phyloP scores from a whole-genome alignment of 2,113 vertebrate species.

The Nicator chloris region DNA sequence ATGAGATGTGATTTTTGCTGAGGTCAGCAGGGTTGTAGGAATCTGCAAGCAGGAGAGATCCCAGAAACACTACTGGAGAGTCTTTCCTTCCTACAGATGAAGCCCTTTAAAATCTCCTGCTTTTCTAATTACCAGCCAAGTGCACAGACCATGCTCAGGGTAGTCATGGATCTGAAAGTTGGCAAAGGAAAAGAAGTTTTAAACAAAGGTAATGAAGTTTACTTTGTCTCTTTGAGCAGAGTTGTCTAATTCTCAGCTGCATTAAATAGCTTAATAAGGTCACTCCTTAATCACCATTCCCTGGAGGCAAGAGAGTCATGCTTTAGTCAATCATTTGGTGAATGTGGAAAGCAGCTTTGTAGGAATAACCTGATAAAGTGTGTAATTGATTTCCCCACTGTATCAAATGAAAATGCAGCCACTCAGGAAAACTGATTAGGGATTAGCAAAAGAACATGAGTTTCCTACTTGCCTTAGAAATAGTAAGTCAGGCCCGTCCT shows the following conservation, averaged over 20 bases:
- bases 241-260: constrained; percentile 1
- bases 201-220: background rate
- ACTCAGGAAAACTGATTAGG: background rate
- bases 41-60: background rate
- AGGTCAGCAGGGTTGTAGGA: background rate
- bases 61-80: background rate
- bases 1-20: background rate
- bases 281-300: constrained; percentile 4
- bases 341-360: background rate
- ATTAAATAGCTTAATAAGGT: constrained; percentile 35
- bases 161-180: background rate
- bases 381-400: constrained; percentile 39
- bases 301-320: background rate
- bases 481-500: background rate
- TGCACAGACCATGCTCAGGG: background rate
- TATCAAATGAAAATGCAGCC: background rate
- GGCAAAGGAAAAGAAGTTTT: background rate
- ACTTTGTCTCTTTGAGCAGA: background rate
- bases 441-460: background rate
- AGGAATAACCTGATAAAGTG: constrained; percentile 19
- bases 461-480: background rate
- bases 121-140: background rate
- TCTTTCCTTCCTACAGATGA: background rate
- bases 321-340: constrained; percentile 17
- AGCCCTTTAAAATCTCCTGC: background rate